Conservation (phyloP, 1,140 invertebrate genomes). For the Leptinotarsa lineolata region DNA sequence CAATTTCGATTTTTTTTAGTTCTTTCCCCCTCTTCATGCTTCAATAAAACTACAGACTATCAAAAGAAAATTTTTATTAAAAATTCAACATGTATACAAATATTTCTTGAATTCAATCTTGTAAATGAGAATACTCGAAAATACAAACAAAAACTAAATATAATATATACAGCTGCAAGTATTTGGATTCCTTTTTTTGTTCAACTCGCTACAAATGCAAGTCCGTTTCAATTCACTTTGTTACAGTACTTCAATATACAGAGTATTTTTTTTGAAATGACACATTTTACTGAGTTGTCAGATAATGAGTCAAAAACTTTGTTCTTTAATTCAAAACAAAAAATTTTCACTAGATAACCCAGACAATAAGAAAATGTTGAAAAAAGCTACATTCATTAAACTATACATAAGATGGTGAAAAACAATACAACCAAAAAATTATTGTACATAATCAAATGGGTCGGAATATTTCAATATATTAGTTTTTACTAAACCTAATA, state of each 20-base stretch:
- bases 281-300: too few relatives aligned
- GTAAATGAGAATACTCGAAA: conserved; percentile 9
- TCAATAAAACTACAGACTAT: not conserved
- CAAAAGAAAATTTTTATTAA: conserved; percentile 34
- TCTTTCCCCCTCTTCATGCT: not conserved
- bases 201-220: conserved; percentile 7
- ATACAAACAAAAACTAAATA: conserved; percentile 23
- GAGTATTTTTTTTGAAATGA: too few relatives aligned
- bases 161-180: conserved; percentile 30
- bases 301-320: not conserved
- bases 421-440: not conserved
- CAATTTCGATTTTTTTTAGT: too few relatives aligned
- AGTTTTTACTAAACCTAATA: conserved; percentile 30
- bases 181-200: conserved; percentile 12
- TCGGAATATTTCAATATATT: conserved; percentile 28
- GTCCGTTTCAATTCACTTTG: not conserved
- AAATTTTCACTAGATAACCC: not conserved
- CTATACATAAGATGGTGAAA: not conserved
- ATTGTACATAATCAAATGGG: not conserved
- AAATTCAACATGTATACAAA: conserved; percentile 46
- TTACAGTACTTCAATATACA: not conserved
- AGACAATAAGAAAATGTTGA: not conserved
- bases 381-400: not conserved
- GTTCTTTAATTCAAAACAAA: not conserved
- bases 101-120: conserved; percentile 30